Percentiles rank a stretch among this genome's conserved stretches.
Evolutionary conservation across 2,797 vertebrate species (phyloP).

Genomic region (Leptodactylus fallax): DNA sequence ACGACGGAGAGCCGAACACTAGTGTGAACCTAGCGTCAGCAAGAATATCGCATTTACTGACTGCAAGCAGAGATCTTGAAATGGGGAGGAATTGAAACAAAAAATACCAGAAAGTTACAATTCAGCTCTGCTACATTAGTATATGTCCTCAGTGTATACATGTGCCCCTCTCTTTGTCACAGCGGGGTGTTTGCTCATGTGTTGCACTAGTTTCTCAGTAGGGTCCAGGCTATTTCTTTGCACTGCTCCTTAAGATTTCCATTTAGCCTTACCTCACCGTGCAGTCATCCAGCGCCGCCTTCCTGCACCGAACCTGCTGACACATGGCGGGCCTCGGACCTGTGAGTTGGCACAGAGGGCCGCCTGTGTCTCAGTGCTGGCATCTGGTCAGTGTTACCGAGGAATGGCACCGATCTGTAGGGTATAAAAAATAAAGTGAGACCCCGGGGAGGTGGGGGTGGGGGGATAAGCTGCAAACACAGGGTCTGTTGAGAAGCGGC

Average conservation of each 20-base stretch:
- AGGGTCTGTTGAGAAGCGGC: neutral
- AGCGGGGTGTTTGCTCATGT: neutral
- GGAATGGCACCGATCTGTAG: constrained; percentile 14
- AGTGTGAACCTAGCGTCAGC: too few species aligned
- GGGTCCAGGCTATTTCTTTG: neutral
- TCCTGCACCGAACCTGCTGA: constrained; percentile 20
- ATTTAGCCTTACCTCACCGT: constrained; percentile 5
- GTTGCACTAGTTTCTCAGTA: neutral
- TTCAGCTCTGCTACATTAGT: neutral
- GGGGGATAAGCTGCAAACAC: neutral
- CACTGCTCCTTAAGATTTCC: too few species aligned
- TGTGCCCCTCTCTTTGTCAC: neutral
- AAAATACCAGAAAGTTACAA: too few species aligned
- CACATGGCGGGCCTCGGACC: constrained; percentile 57
- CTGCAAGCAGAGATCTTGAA: neutral
- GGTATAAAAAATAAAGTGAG: neutral
- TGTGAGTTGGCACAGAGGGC: constrained; percentile 65
- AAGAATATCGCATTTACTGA: neutral
- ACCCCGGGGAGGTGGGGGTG: constrained; percentile 9
- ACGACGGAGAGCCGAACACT: too few species aligned
- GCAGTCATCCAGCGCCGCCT: neutral
- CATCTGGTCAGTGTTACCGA: constrained; percentile 51
- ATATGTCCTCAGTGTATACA: neutral
- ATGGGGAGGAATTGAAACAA: neutral
- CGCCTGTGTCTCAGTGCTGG: constrained; percentile 60